Base-by-base conservation (phyloP, 2,113 vertebrate genomes). In the Eclectus roratus region DNA sequence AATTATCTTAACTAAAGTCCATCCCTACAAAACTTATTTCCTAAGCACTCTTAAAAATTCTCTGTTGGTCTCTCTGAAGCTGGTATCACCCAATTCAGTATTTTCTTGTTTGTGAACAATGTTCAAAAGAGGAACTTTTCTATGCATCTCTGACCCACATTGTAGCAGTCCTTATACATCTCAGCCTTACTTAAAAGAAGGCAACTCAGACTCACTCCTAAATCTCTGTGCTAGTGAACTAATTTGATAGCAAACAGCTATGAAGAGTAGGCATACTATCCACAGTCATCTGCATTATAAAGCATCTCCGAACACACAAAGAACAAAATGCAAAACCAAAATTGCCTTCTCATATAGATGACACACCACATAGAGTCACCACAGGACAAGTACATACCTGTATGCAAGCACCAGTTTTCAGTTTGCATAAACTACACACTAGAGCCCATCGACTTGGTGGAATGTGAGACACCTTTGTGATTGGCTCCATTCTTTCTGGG, bases 401-500 rank as follows among this genome's bases (percentile, higher is more conserved):
- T 97, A 99, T 99, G 89, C 99, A 99, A 52, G 99, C 99, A 17
- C 99, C 99, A 13, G 99, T 99, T 97, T 99, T 99, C 95, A 99
- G 80, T 94, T 99, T 99, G 97, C 99, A 99, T 85, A 99, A 98
- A 93, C 97, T 99, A 97, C 99, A 99, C 89, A 99, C 99, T 94
- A 99, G 98, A 86, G 99, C 99, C 99, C 99, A 99, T 90, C 99
- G 98, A 93, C 99, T 99, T 52, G 99, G 99, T 0, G 99, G 99
- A 95, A 99, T 99, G 95, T 99, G 99, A 85, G 99, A 99, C 60
- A 99, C 98, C 97, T 99, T 99, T 52, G 99, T 99, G 97, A 99
- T 99, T 56, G 99, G 99, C 94, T 99, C 99, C 99, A 99, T 99
- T 92, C 99, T 98, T 97, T 99, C 99, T 14, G 99, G 99, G 95